phyloP scores from a whole-genome alignment of 2,113 vertebrate species.

The Cathartes aura region DNA sequence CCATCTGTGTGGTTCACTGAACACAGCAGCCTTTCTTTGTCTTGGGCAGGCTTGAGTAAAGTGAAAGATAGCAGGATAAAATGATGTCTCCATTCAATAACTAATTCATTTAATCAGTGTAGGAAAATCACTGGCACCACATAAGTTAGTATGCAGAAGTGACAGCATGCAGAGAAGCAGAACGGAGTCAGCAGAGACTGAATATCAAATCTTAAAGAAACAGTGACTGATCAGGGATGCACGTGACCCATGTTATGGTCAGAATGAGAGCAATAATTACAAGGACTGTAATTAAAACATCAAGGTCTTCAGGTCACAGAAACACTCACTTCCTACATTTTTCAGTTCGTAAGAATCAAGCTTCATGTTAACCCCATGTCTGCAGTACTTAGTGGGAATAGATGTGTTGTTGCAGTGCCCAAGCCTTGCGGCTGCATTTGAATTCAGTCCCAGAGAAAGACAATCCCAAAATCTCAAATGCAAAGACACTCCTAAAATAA shows the following conservation, averaged over 20 bases:
- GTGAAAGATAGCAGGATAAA: neutral
- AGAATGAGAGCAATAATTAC: neutral
- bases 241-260: neutral
- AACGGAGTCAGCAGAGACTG: neutral
- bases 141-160: neutral
- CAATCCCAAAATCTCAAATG: neutral
- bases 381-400: neutral
- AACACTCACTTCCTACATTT: neutral
- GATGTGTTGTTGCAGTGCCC: neutral
- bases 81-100: neutral
- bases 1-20: neutral
- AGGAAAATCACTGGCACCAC: neutral
- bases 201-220: neutral
- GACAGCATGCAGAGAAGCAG: neutral
- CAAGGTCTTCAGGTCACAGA: neutral
- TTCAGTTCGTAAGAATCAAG: neutral
- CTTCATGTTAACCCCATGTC: neutral
- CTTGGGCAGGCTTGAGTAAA: neutral
- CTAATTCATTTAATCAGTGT: neutral
- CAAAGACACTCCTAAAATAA: neutral
- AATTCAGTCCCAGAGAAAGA: neutral
- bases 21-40: neutral
- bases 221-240: neutral
- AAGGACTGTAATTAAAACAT: neutral
- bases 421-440: neutral